Percentiles rank a stretch among this genome's conserved stretches.
These are phyloP conservation scores for Harpagus bidentatus DNA, from an alignment of 2,113 vertebrate species.

Conservation along the genomic window DNA sequence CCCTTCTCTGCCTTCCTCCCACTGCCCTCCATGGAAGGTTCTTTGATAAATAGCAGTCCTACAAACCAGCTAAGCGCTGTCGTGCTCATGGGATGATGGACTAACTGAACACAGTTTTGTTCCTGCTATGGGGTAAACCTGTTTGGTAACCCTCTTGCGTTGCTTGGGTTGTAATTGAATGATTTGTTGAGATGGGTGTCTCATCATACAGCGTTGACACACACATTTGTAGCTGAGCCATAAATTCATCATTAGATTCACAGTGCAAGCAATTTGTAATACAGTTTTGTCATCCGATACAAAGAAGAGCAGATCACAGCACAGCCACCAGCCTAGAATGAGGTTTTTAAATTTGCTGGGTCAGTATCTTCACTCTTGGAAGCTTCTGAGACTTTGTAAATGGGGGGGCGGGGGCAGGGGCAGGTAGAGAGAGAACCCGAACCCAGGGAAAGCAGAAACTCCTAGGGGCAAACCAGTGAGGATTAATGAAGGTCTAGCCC, in stretches of 20 bases:
- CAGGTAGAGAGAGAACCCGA: neutral
- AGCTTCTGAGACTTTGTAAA: neutral
- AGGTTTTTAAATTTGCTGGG: neutral
- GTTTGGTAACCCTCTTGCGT: neutral
- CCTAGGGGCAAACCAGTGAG: neutral
- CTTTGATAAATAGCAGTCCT: neutral
- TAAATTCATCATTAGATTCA: neutral
- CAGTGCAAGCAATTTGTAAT: neutral
- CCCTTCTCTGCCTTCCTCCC: neutral
- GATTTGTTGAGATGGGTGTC: neutral
- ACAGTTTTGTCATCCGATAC: accelerated
- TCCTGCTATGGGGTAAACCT: neutral
- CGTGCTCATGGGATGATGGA: neutral
- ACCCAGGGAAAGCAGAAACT: neutral
- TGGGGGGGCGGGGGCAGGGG: too few relatives aligned
- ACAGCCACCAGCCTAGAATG: neutral
- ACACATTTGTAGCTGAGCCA: accelerated
- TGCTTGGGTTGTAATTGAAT: neutral
- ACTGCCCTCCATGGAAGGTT: accelerated
- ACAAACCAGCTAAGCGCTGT: neutral
- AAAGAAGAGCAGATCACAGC: neutral
- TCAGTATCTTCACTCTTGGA: neutral
- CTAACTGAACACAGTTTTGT: neutral
- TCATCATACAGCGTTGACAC: neutral
- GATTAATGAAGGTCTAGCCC: neutral